phyloP scores from a whole-genome alignment of 92 coral and sea anemone genomes.

The Porites divaricata region DNA sequence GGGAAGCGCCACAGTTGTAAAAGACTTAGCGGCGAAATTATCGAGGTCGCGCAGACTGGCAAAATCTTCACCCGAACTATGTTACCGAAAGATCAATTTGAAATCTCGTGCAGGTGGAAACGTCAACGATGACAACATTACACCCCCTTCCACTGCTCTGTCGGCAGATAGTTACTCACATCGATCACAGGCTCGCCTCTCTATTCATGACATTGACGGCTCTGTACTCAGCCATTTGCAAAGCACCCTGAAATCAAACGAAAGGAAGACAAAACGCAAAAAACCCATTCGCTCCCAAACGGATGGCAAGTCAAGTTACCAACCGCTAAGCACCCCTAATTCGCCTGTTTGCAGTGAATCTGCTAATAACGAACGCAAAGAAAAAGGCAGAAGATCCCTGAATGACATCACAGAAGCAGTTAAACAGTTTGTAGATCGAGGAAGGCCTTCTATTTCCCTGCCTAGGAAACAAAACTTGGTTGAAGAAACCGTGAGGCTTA shows the following conservation, averaged over 20 bases:
- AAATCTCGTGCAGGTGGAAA: constrained; percentile 7
- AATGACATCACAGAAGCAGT: constrained; percentile 38
- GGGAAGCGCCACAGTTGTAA: constrained; percentile 11
- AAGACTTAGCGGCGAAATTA: constrained; percentile 14
- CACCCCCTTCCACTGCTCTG: constrained; percentile 1
- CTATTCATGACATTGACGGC: constrained; percentile 63
- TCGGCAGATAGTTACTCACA: neutral
- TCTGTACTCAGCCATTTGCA: constrained; percentile 3
- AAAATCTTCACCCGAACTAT: constrained; percentile 72
- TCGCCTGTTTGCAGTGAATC: constrained; percentile 63
- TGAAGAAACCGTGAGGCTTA: constrained; percentile 29
- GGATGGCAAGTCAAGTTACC: neutral
- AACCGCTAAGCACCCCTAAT: constrained; percentile 61
- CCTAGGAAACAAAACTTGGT: constrained; percentile 55
- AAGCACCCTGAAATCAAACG: constrained; percentile 17
- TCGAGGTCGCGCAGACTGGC: constrained; percentile 61
- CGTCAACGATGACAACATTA: neutral
- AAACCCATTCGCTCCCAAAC: neutral
- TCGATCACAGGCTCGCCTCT: constrained; percentile 26
- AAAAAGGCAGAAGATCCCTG: constrained; percentile 40
- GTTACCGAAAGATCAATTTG: constrained; percentile 34
- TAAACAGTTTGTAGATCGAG: constrained; percentile 33
- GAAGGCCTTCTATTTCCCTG: constrained; percentile 38
- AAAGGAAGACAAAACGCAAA: constrained; percentile 14
- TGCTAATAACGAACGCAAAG: constrained; percentile 18